A percentile compares a stretch with the other conserved stretches of the same genome.
phyloP scores from a whole-genome alignment of 2,113 vertebrate genomes.

The Corynorhinus townsendii region DNA sequence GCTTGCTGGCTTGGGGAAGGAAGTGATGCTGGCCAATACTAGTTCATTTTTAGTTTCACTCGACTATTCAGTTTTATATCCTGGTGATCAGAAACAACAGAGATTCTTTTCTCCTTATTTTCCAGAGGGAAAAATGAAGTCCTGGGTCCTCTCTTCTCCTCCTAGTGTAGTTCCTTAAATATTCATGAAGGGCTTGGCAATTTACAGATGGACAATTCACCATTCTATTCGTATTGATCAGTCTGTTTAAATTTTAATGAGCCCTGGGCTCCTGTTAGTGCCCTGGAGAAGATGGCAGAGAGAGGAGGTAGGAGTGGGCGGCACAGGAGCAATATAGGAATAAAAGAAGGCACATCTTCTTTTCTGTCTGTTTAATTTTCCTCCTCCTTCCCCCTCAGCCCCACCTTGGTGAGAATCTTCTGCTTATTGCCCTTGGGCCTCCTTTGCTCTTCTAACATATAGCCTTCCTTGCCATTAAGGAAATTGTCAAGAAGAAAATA shows the following conservation, averaged over 20 bases:
- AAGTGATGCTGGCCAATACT: not conserved
- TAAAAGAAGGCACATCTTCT: conserved; percentile 48
- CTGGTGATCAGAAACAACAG: conserved; percentile 41
- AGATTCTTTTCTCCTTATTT: conserved; percentile 48
- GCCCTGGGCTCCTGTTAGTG: conserved; percentile 70
- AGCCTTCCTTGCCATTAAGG: conserved; percentile 56
- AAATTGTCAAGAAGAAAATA: conserved; percentile 70
- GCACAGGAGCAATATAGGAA: conserved; percentile 7
- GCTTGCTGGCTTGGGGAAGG: not conserved
- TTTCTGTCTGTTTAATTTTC: conserved; percentile 63
- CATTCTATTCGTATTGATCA: conserved; percentile 81
- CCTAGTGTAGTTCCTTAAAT: conserved; percentile 77
- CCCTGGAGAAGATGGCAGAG: conserved; percentile 38
- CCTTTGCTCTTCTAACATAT: conserved; percentile 69
- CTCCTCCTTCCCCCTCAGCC: not conserved
- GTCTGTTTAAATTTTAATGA: conserved; percentile 84
- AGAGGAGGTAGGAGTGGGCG: conserved; percentile 1
- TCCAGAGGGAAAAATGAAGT: conserved; percentile 38
- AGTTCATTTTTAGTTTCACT: not conserved
- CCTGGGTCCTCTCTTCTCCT: conserved; percentile 38
- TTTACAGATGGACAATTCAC: conserved; percentile 81
- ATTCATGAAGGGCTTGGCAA: conserved; percentile 81
- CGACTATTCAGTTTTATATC: conserved; percentile 1
- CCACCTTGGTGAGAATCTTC: conserved; percentile 39
- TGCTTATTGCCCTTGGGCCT: conserved; percentile 66